Percentiles rank a stretch among this genome's conserved stretches.
phyloP scores from a whole-genome alignment of 2,113 vertebrate species.

The Leucosticte australis region DNA sequence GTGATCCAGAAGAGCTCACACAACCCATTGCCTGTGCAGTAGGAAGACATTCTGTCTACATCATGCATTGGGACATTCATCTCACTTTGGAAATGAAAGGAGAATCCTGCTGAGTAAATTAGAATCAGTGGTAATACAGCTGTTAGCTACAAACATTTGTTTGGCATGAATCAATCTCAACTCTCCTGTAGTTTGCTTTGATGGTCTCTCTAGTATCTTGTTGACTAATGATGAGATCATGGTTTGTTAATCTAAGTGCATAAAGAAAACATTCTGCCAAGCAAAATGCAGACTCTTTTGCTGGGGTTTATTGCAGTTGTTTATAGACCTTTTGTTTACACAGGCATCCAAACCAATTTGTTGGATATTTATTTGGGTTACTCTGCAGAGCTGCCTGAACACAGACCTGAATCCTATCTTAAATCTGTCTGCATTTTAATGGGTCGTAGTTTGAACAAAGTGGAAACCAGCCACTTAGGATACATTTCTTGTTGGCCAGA shows the following conservation, averaged over 20 bases:
- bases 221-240: slow-evolving; percentile 83
- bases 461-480: slow-evolving; percentile 55
- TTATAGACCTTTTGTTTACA: slow-evolving; percentile 73
- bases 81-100: slow-evolving; percentile 71
- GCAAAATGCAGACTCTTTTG: slow-evolving; percentile 59
- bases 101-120: slow-evolving; percentile 72
- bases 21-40: neutral
- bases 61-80: slow-evolving; percentile 48
- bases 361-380: slow-evolving; percentile 70
- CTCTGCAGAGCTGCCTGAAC: slow-evolving; percentile 46
- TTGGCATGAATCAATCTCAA: slow-evolving; percentile 72
- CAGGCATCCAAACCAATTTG: slow-evolving; percentile 61
- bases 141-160: slow-evolving; percentile 78
- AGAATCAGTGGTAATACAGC: slow-evolving; percentile 77
- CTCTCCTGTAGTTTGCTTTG: slow-evolving; percentile 83
- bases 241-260: slow-evolving; percentile 77
- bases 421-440: slow-evolving; percentile 63
- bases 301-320: slow-evolving; percentile 58
- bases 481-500: slow-evolving; percentile 50
- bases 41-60: slow-evolving; percentile 37
- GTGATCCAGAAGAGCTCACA: slow-evolving; percentile 28
- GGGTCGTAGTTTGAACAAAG: slow-evolving; percentile 35
- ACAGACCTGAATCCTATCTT: slow-evolving; percentile 58
- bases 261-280: slow-evolving; percentile 78
- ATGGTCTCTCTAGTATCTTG: slow-evolving; percentile 78